Conservation (phyloP, 37 sponge, comb jelly and placozoan genomes). For the Mnemiopsis leidyi region DNA sequence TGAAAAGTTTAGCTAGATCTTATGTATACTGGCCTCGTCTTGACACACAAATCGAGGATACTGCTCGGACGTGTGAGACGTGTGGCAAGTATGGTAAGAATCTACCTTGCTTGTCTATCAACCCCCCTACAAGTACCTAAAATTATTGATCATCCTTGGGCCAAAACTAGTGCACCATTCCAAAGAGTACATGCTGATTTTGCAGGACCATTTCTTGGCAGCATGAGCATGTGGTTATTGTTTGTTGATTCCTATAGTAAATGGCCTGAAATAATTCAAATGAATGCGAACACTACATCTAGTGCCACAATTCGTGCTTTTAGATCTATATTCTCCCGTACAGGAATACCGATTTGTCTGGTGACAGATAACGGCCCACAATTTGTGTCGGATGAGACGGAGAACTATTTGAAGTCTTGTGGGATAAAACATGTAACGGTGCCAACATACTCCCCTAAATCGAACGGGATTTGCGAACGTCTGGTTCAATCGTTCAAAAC, state of each 20-base stretch:
- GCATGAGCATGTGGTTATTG: conserved; percentile 57
- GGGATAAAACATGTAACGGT: too few relatives aligned
- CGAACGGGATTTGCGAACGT: too few relatives aligned
- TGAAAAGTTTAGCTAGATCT: conserved; percentile 8
- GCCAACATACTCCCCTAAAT: too few relatives aligned
- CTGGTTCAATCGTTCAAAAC: too few relatives aligned
- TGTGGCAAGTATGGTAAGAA: conserved; percentile 25
- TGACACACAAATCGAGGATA: conserved; percentile 50
- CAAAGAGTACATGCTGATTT: conserved; percentile 2
- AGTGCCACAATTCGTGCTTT: conserved; percentile 61
- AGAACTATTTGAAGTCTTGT: neutral
- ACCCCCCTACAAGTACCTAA: too few relatives aligned
- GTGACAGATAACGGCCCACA: conserved; percentile 71
- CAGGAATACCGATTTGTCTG: conserved; percentile 59
- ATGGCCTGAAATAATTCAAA: conserved; percentile 69
- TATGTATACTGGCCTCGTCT: conserved; percentile 45
- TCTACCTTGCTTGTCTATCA: too few relatives aligned
- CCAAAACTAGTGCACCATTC: neutral
- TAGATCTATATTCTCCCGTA: conserved; percentile 65
- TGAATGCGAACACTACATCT: conserved; percentile 65
- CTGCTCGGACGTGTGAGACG: conserved; percentile 47
- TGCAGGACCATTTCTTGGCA: conserved; percentile 12
- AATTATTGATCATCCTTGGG: conserved; percentile 13
- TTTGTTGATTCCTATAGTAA: conserved; percentile 67
- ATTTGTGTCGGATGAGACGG: conserved; percentile 50